These are phyloP conservation scores for Luehdorfia chinensis DNA, from an alignment of 1,140 invertebrate genomes.

Conservation along the genomic window DNA sequence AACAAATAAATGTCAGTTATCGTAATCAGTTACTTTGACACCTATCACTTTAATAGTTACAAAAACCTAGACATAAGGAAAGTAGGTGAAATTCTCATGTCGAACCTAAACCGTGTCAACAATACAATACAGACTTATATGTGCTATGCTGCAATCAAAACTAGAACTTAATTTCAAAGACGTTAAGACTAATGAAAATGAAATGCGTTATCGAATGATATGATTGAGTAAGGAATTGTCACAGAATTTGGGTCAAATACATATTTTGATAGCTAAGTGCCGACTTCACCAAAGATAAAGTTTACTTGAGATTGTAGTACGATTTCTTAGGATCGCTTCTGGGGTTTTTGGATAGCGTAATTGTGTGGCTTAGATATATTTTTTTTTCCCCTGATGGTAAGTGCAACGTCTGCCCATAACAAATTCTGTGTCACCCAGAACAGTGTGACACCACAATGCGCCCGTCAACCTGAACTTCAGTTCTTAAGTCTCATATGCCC, in stretches of 20 bases:
- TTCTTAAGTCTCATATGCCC: too few species aligned
- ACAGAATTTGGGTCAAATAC: slow-evolving; percentile 56
- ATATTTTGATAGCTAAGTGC: slow-evolving; percentile 43
- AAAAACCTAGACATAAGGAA: slow-evolving; percentile 39
- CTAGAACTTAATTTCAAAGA: slow-evolving; percentile 26
- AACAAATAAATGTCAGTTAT: neutral
- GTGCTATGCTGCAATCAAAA: slow-evolving; percentile 20
- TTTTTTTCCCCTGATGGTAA: too few species aligned
- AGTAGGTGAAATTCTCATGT: slow-evolving; percentile 33
- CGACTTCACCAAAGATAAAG: slow-evolving; percentile 30
- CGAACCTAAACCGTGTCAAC: slow-evolving; percentile 46
- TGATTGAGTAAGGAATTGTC: slow-evolving; percentile 44
- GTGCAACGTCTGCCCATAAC: too few species aligned
- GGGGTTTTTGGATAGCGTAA: too few species aligned
- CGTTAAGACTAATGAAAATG: slow-evolving; percentile 22
- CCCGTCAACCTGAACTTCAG: too few species aligned
- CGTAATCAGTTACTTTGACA: slow-evolving; percentile 3
- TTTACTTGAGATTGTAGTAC: slow-evolving; percentile 18
- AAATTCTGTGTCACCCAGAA: too few species aligned
- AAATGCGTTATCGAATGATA: slow-evolving; percentile 40
- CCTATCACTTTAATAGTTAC: slow-evolving; percentile 3
- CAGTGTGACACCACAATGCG: too few species aligned
- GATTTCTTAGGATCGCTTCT: too few species aligned
- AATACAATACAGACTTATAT: slow-evolving; percentile 23
- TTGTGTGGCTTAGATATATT: too few species aligned